A percentile compares a stretch with the other conserved stretches of the same genome.
Evolutionary conservation across 1,140 invertebrate species (phyloP).

Genomic region (Lamellibrachia luymesi): DNA sequence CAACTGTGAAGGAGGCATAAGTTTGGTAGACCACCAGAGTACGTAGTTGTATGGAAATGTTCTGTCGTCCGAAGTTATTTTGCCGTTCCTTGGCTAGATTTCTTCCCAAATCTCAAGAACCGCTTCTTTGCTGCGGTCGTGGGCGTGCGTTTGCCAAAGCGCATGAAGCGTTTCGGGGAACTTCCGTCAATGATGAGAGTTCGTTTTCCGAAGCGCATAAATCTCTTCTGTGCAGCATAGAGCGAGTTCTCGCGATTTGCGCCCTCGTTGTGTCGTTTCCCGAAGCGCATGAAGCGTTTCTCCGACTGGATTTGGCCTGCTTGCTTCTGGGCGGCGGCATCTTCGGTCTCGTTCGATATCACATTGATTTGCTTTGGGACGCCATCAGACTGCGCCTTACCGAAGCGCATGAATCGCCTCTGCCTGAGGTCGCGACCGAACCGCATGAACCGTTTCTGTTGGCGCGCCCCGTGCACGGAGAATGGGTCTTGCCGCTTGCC

Average conservation of each 20-base stretch:
- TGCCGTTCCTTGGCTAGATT: background rate
- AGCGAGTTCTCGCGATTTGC: background rate
- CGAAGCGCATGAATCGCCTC: background rate
- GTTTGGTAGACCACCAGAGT: background rate
- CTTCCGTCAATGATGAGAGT: background rate
- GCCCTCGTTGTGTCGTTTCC: background rate
- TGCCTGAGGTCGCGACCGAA: background rate
- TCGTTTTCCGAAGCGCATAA: background rate
- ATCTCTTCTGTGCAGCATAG: background rate
- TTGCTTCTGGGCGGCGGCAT: background rate
- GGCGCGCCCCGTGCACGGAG: background rate
- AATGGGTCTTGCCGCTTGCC: background rate
- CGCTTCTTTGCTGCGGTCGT: background rate
- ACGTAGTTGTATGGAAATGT: background rate
- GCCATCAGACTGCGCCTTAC: background rate
- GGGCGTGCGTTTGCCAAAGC: background rate
- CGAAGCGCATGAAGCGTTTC: background rate
- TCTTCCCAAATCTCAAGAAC: background rate
- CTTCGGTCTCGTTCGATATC: background rate
- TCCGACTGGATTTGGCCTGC: background rate
- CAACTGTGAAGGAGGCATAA: background rate
- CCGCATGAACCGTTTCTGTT: background rate
- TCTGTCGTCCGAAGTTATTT: background rate
- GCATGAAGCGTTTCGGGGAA: background rate
- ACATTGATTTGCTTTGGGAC: background rate